phyloP scores from a whole-genome alignment of 2,113 vertebrate species.

The Callopanchax toddi region DNA sequence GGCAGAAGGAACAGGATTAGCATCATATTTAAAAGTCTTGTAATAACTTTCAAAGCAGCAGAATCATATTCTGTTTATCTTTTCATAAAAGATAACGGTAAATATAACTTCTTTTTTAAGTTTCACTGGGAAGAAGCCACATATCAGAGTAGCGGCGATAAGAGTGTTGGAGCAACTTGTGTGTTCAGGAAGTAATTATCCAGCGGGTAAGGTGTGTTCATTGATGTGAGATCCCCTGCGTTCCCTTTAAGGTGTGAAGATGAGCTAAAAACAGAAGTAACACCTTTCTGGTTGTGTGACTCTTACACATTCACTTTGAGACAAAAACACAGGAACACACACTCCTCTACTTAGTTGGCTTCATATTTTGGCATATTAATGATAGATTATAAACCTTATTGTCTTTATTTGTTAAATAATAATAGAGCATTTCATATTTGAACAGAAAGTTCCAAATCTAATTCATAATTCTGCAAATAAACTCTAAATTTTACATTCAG shows the following conservation, averaged over 20 bases:
- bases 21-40: constrained; percentile 2
- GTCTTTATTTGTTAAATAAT: no score
- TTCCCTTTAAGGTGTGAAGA: constrained; percentile 54
- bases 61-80: not conserved
- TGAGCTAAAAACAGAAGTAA: constrained; percentile 47
- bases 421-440: no score
- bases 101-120: not conserved
- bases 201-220: constrained; percentile 19
- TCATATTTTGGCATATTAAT: no score
- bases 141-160: not conserved
- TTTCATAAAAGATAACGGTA: not conserved
- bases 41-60: not conserved
- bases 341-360: no score
- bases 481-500: no score
- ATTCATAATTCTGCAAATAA: no score
- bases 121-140: not conserved
- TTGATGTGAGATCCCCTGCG: constrained; percentile 26
- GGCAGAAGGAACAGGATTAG: no score
- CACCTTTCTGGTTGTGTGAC: constrained; percentile 23
- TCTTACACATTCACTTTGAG: constrained; percentile 39
- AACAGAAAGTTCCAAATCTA: no score
- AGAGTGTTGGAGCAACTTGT: not conserved
- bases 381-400: no score
- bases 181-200: constrained; percentile 25
- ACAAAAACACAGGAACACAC: constrained; percentile 7